Evolutionary conservation across 2,888 invertebrate species (phyloP), one percentile per base, ranked within the genome.

Genomic region (Drosophila kambysellisi): DNA sequence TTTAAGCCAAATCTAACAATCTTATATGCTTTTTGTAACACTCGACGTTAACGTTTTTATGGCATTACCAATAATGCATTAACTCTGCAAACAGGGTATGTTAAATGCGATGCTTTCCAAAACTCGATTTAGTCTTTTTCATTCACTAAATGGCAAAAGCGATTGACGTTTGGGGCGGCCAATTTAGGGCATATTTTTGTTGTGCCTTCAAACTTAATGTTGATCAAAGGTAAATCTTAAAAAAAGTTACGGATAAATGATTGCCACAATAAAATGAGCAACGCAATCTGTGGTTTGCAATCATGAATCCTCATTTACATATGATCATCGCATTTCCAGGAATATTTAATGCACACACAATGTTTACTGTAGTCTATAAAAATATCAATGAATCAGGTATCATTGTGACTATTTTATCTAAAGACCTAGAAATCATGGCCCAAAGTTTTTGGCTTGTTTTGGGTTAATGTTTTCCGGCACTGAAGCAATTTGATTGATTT

Each of bases 121-220:
- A 43, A 12, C 33, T 15, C 35, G 20, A n/a, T 20, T 50, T 6
- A 25, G 25, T 11, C n/a, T 41, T 56, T 41, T 59, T 62, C 41
- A 7, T 17, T 52, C 60, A 63, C 25, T 20, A 11, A 53, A 52
- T 29, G 37, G 65, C 20, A 29, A 39, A 25, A 30, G 74, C 43
- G 50, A 50, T 59, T 72, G 65, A 15, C 57, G 68, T 64, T 60
- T 68, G 53, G 63, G 67, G 59, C 48, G 37, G 25, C 39, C 43
- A 67, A 74, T 74, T 48, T 67, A n/a, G 67, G 64, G 48, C 81
- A 80, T 8, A 41, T 33, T 61, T 53, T 54, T 61, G 43, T 50
- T 48, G 30, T 50, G 17, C 25, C 17, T 50, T 17, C 25, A 11
- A 46, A 33, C 20, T 15, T 15, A 25, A 43, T 53, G 51, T 80